These are phyloP conservation scores for Amphiura filiformis DNA, from an alignment of 35 echinoderm and acorn worm genomes.

Conservation along the genomic window DNA sequence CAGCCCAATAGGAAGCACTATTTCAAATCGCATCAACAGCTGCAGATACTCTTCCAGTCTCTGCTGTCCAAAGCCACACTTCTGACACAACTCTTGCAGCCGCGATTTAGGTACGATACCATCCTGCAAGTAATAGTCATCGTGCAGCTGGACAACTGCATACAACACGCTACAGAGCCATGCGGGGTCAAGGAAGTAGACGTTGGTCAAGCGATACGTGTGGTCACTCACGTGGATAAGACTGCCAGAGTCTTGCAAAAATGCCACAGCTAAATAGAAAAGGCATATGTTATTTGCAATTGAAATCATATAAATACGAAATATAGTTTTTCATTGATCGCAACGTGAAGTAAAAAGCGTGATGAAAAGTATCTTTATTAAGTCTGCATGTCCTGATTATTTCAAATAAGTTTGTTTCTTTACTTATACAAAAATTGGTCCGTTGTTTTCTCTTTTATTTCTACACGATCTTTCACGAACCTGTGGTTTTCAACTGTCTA, in stretches of 20 bases:
- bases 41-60: conserved; percentile 53
- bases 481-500: too few species aligned
- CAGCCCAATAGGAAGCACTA: conserved; percentile 37
- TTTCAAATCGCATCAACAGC: conserved; percentile 58
- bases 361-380: too few species aligned
- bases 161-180: conserved; percentile 51
- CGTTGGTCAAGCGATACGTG: conserved; percentile 42
- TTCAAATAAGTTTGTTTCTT: too few species aligned
- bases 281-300: too few species aligned
- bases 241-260: conserved; percentile 47
- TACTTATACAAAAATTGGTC: too few species aligned
- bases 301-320: too few species aligned
- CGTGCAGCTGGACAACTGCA: conserved; percentile 21
- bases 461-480: too few species aligned
- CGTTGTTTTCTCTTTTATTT: too few species aligned
- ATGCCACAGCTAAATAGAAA: conserved; percentile 46
- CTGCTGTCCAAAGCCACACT: conserved; percentile 38
- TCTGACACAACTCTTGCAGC: conserved; percentile 28
- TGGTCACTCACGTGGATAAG: too few species aligned
- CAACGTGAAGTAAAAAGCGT: too few species aligned
- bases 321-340: too few species aligned
- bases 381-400: too few species aligned
- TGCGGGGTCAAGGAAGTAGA: conserved; percentile 71
- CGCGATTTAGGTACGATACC: conserved; percentile 38
- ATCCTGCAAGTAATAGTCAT: neutral